Percentiles rank a stretch among this genome's conserved stretches.
Evolutionary conservation across 2,113 vertebrate genomes (phyloP).

Genomic region (Podilymbus podiceps): DNA sequence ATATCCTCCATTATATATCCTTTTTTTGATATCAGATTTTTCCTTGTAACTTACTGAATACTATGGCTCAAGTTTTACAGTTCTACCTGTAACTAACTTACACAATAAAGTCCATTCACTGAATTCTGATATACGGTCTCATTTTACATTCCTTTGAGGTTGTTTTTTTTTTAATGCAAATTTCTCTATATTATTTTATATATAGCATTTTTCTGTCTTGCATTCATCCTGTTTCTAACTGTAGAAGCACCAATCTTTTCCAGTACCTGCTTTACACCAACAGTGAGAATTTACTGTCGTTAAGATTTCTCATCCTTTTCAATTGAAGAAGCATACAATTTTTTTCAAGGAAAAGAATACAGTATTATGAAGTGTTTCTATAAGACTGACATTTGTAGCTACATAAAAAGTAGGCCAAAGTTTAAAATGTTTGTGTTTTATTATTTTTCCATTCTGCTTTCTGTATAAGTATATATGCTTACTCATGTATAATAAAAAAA

Average conservation of each 20-base stretch:
- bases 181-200: background rate
- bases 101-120: background rate
- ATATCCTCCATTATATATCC: background rate
- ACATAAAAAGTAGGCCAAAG: background rate
- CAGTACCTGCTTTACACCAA: background rate
- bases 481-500: background rate
- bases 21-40: background rate
- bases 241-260: background rate
- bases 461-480: background rate
- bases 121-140: background rate
- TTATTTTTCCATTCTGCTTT: background rate
- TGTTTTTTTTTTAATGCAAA: background rate
- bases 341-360: background rate
- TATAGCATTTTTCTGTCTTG: background rate
- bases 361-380: background rate
- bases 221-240: background rate
- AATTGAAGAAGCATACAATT: background rate
- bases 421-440: background rate
- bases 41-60: background rate
- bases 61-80: background rate
- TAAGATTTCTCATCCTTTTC: background rate
- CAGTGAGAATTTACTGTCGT: background rate
- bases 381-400: background rate
- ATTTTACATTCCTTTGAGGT: background rate
- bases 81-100: background rate